A percentile compares a stretch with the other conserved stretches of the same genome.
Conservation (phyloP, 1,140 invertebrate species). For the Drosophila tani region DNA sequence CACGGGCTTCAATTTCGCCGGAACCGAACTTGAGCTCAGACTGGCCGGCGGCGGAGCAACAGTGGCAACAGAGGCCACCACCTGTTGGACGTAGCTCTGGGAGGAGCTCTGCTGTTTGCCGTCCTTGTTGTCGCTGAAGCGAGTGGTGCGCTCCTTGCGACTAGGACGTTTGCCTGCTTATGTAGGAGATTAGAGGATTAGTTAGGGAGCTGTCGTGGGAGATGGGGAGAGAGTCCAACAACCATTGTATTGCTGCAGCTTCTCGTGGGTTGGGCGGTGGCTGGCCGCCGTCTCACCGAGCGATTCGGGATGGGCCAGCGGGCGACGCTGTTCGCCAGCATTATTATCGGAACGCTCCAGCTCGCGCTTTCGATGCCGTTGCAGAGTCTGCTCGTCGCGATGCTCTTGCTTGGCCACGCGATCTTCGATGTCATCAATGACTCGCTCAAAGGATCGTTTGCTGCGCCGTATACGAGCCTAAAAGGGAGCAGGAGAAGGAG, state of each 20-base stretch:
- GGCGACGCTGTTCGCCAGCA: conserved; percentile 16
- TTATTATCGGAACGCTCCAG: conserved; percentile 35
- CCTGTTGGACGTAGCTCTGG: conserved; percentile 61
- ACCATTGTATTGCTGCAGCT: conserved; percentile 70
- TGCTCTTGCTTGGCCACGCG: conserved; percentile 66
- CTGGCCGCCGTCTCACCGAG: conserved; percentile 14
- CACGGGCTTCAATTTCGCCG: conserved; percentile 57
- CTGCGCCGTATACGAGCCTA: conserved; percentile 69
- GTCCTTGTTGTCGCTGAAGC: conserved; percentile 83
- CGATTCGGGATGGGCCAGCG: conserved; percentile 12
- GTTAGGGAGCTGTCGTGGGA: too few relatives aligned
- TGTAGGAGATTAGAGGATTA: background rate
- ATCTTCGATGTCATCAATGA: conserved; percentile 78
- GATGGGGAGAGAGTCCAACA: background rate
- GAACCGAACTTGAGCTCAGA: conserved; percentile 6
- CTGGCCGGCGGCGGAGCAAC: conserved; percentile 9
- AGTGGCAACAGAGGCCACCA: conserved; percentile 35
- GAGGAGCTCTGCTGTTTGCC: conserved; percentile 48
- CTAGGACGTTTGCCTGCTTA: conserved; percentile 66
- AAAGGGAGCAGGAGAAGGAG: background rate
- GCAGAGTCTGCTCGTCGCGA: conserved; percentile 67
- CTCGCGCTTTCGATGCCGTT: conserved; percentile 60
- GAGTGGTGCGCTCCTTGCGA: conserved; percentile 75
- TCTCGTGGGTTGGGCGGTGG: conserved; percentile 44
- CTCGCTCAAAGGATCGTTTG: conserved; percentile 70